Evolutionary conservation across 2,888 invertebrate species (phyloP), one percentile per base, ranked within the genome.

Genomic region (Lypha dubia): DNA sequence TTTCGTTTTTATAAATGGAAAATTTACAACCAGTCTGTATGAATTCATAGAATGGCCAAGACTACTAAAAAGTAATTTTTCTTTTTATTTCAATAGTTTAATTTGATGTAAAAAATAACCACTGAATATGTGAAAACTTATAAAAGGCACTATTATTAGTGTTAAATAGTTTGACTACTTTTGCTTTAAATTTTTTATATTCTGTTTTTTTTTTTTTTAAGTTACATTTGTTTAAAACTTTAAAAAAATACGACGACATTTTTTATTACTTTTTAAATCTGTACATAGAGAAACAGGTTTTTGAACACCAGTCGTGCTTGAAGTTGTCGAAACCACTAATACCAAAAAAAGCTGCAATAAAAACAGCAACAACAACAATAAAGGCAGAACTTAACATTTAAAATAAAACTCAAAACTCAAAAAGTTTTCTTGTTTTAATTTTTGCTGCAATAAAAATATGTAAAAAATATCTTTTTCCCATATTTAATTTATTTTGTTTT

Each of bases 401-500:
- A 70, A 80, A 75, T 22, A 65, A 46, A 83, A 79, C 68, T 70
- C 68, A 81, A 81, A 75, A 75, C 56, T 81, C 81, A 70, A 75
- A 82, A 82, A 82, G 70, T 82, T 81, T 70, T 28, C 49, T 77
- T 77, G 60, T 35, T 75, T 75, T 60, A 51, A 51, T 68, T 74
- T n/a, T 53, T 44, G 11, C 20, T n/a, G 4, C 38, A 73, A 65
- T 38, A 5, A 41, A 62, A 44, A 24, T 8, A 63, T 9, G 17
- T 17, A 22, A 5, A 60, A 60, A 49, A 46, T 46, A 53, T 53
- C 24, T 28, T 60, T 58, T 44, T 22, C 22, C 56, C 28, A 63
- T 63, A 67, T 79, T 62, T 65, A 65, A 79, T 79, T 65, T 49
- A 41, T 51, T 56, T 49, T 62, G 53, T 79, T 13, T 46, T 44